Base-by-base conservation (phyloP, 2,797 vertebrate genomes). In the Paedocypris micromegethes region DNA sequence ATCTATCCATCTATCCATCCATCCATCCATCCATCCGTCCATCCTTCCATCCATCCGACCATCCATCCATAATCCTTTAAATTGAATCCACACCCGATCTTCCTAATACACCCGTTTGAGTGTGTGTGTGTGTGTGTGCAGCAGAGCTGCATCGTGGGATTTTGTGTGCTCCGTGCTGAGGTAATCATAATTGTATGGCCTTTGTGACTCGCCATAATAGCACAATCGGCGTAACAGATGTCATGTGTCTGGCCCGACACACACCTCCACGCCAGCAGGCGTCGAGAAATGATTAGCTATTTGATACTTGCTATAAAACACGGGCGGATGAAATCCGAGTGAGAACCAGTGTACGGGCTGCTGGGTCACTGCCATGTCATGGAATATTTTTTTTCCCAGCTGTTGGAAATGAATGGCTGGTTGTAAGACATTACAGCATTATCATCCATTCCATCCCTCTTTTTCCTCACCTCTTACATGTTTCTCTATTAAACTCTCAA, bases 321-420 rank as follows among this genome's bases (percentile, higher is more conserved):
- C 56, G 42, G 63, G 69, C 6, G 70, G 61, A 57, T 76, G 72
- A 83, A 85, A 83, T 64, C 46, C 41, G 74, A 86, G 70, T 64
- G 46, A 53, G 63, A 79, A 82, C 58, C 64, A 40, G 61, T 68
- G 53, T 66, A 37, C 69, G 53, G 40, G 72, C 56, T 72, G 66
- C 58, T 70, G 5, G 58, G 37, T 52, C 40, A 51, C 42, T 59
- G 49, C 45, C 69, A 53, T 74, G 68, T 51, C 43, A 62, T 52
- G 60, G 57, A 72, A 64, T 59, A 23, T 23, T 23, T 23, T 49
- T 53, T 73, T 50, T 40, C 52, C 64, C 74, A 74, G 79, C 79
- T 80, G 64, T 68, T 77, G 50, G 6, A 47, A 23, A 69, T 54
- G 73, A 50, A 68, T 42, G 50, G 44, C 23, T 48, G 49, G 62